Evolutionary conservation across 2,113 vertebrate species (phyloP).

Genomic region (Chamaetylas fuelleborni): DNA sequence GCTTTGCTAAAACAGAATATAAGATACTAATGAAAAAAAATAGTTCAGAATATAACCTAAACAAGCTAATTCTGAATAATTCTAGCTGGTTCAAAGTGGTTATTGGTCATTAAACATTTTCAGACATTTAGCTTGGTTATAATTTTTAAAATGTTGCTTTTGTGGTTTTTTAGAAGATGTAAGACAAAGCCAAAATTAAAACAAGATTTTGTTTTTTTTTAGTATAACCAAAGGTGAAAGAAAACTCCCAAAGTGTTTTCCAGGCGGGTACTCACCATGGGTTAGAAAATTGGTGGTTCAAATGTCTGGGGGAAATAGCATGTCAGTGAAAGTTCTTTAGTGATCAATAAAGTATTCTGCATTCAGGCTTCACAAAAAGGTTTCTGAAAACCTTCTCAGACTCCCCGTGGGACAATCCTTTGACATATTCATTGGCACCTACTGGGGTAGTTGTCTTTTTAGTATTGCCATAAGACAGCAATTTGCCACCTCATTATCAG

Average conservation of each 20-base stretch:
- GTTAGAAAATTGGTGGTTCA: slow-evolving; percentile 60
- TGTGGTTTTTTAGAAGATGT: not conserved
- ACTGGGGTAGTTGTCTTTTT: slow-evolving; percentile 71
- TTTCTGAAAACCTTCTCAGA: slow-evolving; percentile 33
- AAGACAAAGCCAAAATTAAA: not conserved
- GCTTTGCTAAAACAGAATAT: not conserved
- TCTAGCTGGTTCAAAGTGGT: not conserved
- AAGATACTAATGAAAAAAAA: not conserved
- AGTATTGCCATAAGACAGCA: slow-evolving; percentile 73
- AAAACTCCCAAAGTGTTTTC: not conserved
- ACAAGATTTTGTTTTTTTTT: not conserved
- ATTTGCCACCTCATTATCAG: slow-evolving; percentile 81
- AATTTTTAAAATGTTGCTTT: not conserved
- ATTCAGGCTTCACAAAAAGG: slow-evolving; percentile 72
- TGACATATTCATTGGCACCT: slow-evolving; percentile 65
- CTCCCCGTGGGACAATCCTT: slow-evolving; percentile 64
- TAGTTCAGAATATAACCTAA: not conserved
- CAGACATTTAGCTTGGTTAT: not conserved
- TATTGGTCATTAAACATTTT: not conserved
- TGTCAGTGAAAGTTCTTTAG: slow-evolving; percentile 71
- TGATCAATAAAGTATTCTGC: slow-evolving; percentile 75
- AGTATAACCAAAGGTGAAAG: not conserved
- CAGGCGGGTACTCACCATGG: not conserved
- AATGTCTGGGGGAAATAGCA: slow-evolving; percentile 69
- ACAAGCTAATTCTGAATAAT: not conserved